Evolutionary conservation across 2,797 vertebrate genomes (phyloP).

Genomic region (Ctenopoma kingsleyae): DNA sequence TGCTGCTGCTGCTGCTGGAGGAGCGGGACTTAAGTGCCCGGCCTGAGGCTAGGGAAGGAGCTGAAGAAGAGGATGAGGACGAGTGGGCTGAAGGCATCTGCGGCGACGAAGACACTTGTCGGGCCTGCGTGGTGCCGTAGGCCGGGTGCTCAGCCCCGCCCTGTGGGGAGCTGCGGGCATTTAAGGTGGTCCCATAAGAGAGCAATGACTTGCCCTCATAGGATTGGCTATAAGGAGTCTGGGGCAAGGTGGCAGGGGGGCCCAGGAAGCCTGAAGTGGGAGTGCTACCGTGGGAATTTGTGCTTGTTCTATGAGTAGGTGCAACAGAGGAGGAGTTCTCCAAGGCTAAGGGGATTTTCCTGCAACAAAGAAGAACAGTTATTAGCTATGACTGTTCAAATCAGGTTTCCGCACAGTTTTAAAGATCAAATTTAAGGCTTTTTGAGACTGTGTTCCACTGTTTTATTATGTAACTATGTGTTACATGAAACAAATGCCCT

Average conservation of each 20-base stretch:
- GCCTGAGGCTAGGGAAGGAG: constrained; percentile 92
- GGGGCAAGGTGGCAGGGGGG: constrained; percentile 85
- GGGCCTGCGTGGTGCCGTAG: constrained; percentile 93
- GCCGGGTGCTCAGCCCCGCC: constrained; percentile 90
- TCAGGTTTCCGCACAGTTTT: too few relatives aligned
- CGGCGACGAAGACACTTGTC: constrained; percentile 97
- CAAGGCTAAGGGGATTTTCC: constrained; percentile 96
- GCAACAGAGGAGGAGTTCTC: constrained; percentile 87
- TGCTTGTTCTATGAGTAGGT: constrained; percentile 90
- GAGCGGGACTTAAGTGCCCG: constrained; percentile 96
- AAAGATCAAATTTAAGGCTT: too few relatives aligned
- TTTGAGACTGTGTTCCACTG: too few relatives aligned
- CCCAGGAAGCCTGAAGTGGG: constrained; percentile 88
- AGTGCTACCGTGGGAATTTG: constrained; percentile 89
- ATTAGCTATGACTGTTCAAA: background rate
- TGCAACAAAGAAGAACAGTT: constrained; percentile 58
- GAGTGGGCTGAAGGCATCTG: constrained; percentile 97
- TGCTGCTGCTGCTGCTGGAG: constrained; percentile 82
- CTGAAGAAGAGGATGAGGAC: constrained; percentile 88
- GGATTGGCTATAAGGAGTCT: constrained; percentile 90
- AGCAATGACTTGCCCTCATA: constrained; percentile 89
- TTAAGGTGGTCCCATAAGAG: constrained; percentile 96
- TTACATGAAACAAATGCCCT: too few relatives aligned
- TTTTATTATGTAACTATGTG: too few relatives aligned
- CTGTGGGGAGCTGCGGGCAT: constrained; percentile 89